Evolutionary conservation across 35 echinoderm and acorn worm species (phyloP).

Genomic region (Apostichopus californicus): DNA sequence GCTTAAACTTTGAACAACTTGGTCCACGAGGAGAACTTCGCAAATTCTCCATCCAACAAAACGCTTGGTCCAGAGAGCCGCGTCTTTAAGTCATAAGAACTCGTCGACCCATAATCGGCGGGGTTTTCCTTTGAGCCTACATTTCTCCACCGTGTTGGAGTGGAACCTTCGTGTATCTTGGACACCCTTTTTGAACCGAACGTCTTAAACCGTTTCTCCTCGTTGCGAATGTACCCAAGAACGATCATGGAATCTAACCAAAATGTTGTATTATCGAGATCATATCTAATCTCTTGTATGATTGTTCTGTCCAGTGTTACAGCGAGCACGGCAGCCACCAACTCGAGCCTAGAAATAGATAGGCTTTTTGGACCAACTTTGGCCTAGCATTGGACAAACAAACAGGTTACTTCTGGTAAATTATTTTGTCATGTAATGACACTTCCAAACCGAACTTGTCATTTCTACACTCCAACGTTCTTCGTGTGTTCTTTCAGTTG

Average conservation of each 20-base stretch:
- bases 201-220: no score
- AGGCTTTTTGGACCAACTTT: background rate
- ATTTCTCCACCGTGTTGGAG: background rate
- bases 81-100: background rate
- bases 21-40: background rate
- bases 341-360: no score
- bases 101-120: background rate
- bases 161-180: background rate
- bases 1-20: slow-evolving; percentile 22
- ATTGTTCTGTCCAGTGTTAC: no score
- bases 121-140: background rate
- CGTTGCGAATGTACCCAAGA: no score
- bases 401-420: no score
- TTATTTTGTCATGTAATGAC: no score
- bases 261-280: no score
- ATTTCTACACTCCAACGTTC: slow-evolving; percentile 40
- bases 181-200: background rate
- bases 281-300: no score
- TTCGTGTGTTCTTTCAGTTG: slow-evolving; percentile 24
- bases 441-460: no score
- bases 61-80: background rate
- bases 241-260: no score
- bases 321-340: no score
- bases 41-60: background rate
- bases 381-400: no score